A percentile compares a stretch with the other conserved stretches of the same genome.
These are phyloP conservation scores for Dicranocentrus wangi DNA, from an alignment of 2,888 invertebrate species.

Conservation along the genomic window DNA sequence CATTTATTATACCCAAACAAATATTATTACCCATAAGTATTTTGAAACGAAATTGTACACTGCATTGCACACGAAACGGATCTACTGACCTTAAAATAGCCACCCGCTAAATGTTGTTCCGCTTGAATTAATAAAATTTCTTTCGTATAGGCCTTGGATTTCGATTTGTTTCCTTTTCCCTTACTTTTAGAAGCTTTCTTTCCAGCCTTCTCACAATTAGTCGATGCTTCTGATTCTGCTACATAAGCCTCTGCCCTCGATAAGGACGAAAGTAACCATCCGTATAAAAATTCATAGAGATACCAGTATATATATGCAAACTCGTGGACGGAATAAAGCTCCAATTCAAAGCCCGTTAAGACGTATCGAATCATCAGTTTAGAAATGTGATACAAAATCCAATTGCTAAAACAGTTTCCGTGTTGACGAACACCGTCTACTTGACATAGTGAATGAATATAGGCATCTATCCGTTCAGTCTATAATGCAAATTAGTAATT, in stretches of 20 bases:
- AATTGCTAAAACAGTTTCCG: constrained; percentile 91
- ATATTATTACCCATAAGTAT: too few relatives aligned
- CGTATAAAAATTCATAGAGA: constrained; percentile 93
- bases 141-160: constrained; percentile 83
- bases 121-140: constrained; percentile 94
- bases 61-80: too few relatives aligned
- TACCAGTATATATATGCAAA: constrained; percentile 85
- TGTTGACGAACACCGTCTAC: constrained; percentile 83
- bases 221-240: constrained; percentile 76
- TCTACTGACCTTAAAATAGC: constrained; percentile 96
- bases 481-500: constrained; percentile 74
- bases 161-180: constrained; percentile 80
- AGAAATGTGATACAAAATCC: constrained; percentile 95
- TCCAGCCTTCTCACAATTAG: constrained; percentile 59
- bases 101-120: constrained; percentile 94
- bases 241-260: constrained; percentile 90
- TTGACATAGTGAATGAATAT: constrained; percentile 83
- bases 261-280: constrained; percentile 93
- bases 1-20: background rate
- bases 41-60: too few relatives aligned
- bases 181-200: constrained; percentile 72
- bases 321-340: constrained; percentile 96
- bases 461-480: constrained; percentile 93
- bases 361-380: constrained; percentile 94
- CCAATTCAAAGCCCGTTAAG: constrained; percentile 94